Evolutionary conservation across 2,888 invertebrate genomes (phyloP).

Genomic region (Drosophila infuscata): DNA sequence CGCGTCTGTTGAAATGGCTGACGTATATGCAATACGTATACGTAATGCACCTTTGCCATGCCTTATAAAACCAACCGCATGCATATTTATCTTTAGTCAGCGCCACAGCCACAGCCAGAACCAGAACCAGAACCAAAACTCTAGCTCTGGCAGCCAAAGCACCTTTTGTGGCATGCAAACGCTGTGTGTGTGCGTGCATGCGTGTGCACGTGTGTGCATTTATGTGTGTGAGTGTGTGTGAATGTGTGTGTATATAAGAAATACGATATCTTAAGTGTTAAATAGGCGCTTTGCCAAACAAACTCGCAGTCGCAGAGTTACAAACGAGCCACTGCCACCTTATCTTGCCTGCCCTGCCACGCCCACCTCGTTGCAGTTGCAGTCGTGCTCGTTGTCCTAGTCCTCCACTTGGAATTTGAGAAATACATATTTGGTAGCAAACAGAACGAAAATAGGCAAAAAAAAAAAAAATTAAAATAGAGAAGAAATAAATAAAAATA

Average conservation of each 20-base stretch:
- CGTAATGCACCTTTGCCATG: slow-evolving; percentile 64
- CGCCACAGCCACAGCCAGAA: slow-evolving; percentile 20
- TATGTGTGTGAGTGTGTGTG: slow-evolving; percentile 36
- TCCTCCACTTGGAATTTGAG: slow-evolving; percentile 41
- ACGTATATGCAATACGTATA: slow-evolving; percentile 55
- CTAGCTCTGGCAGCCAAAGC: slow-evolving; percentile 15
- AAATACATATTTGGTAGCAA: slow-evolving; percentile 53
- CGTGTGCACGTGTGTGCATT: not conserved
- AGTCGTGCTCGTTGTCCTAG: slow-evolving; percentile 8
- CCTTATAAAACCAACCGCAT: slow-evolving; percentile 71
- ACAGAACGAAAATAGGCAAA: slow-evolving; percentile 21
- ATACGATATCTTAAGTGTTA: slow-evolving; percentile 80
- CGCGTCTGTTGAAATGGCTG: slow-evolving; percentile 76
- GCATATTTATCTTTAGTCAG: slow-evolving; percentile 74
- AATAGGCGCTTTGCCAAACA: slow-evolving; percentile 80
- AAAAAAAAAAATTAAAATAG: slow-evolving; percentile 21
- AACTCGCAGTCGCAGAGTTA: slow-evolving; percentile 57
- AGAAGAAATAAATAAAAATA: slow-evolving; percentile 24
- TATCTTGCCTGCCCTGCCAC: slow-evolving; percentile 60
- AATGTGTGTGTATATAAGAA: slow-evolving; percentile 55
- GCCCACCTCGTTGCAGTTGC: slow-evolving; percentile 60
- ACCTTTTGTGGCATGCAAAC: slow-evolving; percentile 45
- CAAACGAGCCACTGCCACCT: slow-evolving; percentile 62
- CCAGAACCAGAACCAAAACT: slow-evolving; percentile 15
- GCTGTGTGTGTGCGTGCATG: slow-evolving; percentile 20